A percentile compares a stretch with the other conserved stretches of the same genome.
Evolutionary conservation across 2,113 vertebrate genomes (phyloP).

Genomic region (Galeopterus variegatus): DNA sequence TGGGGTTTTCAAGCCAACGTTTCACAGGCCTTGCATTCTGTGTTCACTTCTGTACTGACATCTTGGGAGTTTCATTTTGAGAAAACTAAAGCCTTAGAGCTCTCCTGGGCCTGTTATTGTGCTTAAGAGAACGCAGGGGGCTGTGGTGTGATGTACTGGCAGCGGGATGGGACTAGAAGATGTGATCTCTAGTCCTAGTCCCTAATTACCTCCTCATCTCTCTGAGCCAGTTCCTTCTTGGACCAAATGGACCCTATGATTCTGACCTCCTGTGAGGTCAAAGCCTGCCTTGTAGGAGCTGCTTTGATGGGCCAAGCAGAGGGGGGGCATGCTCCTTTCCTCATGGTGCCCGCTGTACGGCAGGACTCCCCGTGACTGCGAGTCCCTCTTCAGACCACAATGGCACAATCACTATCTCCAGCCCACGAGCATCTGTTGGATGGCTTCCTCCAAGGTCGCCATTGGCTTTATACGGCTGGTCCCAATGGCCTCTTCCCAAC

Average conservation of each 20-base stretch:
- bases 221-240: background rate
- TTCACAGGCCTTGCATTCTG: conserved; percentile 11
- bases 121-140: background rate
- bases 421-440: background rate
- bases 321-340: background rate
- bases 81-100: conserved; percentile 9
- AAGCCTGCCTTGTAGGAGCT: background rate
- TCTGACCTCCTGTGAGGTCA: background rate
- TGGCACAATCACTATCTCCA: background rate
- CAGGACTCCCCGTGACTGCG: background rate
- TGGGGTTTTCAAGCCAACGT: background rate
- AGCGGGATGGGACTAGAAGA: background rate
- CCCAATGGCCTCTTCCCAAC: background rate
- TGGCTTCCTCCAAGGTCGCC: background rate
- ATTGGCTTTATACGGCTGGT: background rate
- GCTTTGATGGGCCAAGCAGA: background rate
- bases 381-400: background rate
- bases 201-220: background rate
- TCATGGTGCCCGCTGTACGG: background rate
- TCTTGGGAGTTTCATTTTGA: conserved; percentile 66
- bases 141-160: background rate
- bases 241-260: background rate
- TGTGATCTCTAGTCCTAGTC: background rate
- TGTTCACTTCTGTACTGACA: conserved; percentile 68
- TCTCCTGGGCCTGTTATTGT: background rate